phyloP scores from a whole-genome alignment of 2,888 invertebrate genomes.

The Zeuzera pyrina region DNA sequence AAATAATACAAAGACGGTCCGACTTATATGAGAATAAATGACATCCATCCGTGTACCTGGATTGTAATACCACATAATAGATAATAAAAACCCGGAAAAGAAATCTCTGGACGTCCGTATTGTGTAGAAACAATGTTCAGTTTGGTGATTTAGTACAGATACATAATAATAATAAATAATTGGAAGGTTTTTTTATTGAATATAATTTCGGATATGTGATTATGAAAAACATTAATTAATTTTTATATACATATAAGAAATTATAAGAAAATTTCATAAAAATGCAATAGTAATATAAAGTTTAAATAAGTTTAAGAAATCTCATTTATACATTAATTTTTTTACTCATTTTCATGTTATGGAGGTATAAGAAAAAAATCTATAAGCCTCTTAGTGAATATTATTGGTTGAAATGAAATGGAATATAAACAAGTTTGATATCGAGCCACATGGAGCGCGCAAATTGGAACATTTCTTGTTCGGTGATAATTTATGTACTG shows the following conservation, averaged over 20 bases:
- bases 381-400: too few species aligned
- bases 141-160: neutral
- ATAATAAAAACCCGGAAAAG: conserved; percentile 7
- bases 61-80: conserved; percentile 7
- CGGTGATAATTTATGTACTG: conserved; percentile 41
- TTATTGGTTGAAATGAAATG: too few species aligned
- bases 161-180: conserved; percentile 1
- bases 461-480: conserved; percentile 38
- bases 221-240: neutral
- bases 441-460: conserved; percentile 23
- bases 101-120: conserved; percentile 4
- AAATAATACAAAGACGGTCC: conserved; percentile 2
- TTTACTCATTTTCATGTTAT: too few species aligned
- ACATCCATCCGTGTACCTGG: conserved; percentile 14
- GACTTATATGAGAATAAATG: conserved; percentile 17
- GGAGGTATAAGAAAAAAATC: too few species aligned
- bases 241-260: neutral
- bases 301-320: neutral
- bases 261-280: neutral
- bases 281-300: neutral
- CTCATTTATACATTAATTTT: neutral
- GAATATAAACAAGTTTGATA: conserved; percentile 27
- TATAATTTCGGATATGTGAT: neutral
- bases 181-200: neutral
- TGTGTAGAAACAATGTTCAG: neutral